Percentiles rank a stretch among this genome's conserved stretches.
These are phyloP conservation scores for Trididemnum nubilum DNA, from an alignment of 23 tunicate species.

Conservation along the genomic window DNA sequence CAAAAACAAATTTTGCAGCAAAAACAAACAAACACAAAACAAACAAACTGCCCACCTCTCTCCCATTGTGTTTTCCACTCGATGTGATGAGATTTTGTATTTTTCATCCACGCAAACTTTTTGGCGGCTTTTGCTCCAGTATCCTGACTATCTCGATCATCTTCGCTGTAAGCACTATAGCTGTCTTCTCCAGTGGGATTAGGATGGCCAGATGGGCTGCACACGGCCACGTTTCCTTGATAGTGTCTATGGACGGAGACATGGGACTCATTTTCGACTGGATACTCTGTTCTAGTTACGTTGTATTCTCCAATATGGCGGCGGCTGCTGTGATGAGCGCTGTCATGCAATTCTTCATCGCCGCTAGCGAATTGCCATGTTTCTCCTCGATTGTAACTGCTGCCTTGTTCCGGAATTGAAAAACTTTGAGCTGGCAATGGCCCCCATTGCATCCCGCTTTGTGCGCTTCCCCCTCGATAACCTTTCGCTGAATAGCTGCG, in stretches of 20 bases:
- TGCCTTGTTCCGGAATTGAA: neutral
- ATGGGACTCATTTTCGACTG: neutral
- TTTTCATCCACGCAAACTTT: slow-evolving; percentile 94
- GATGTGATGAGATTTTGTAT: slow-evolving; percentile 82
- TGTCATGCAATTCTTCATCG: neutral
- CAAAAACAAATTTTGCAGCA: too few species aligned
- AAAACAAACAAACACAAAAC: too few species aligned
- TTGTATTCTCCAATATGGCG: neutral
- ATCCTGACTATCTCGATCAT: too few species aligned
- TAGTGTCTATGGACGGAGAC: neutral
- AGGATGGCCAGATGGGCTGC: neutral
- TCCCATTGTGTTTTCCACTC: slow-evolving; percentile 97
- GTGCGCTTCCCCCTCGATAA: neutral
- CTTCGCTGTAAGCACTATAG: neutral
- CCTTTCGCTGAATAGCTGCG: neutral
- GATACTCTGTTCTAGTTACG: neutral
- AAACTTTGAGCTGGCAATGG: neutral
- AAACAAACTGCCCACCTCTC: slow-evolving; percentile 81
- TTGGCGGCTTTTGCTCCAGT: neutral
- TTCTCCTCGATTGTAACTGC: slow-evolving; percentile 2
- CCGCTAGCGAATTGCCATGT: neutral
- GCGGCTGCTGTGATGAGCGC: neutral
- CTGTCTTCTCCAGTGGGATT: neutral
- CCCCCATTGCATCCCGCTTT: neutral
- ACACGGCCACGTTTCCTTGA: neutral